Conservation (phyloP, 2,888 invertebrate species). For the Crioceris asparagi region DNA sequence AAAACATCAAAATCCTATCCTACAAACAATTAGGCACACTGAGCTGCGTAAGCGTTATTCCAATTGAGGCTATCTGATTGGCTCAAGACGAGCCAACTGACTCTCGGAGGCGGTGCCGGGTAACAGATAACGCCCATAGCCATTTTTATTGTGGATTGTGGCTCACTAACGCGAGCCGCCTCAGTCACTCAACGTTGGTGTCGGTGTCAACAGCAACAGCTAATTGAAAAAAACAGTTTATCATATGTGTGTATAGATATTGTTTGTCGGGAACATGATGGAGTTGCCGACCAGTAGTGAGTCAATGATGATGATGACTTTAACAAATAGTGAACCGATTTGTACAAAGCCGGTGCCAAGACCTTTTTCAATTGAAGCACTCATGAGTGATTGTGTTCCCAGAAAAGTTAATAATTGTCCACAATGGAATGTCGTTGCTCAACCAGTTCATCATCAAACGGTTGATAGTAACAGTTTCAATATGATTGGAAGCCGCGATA, state of each 20-base stretch:
- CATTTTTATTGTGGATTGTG: background rate
- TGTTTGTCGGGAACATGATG: constrained; percentile 16
- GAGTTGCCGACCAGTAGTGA: constrained; percentile 23
- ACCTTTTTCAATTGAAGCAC: constrained; percentile 52
- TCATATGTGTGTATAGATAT: background rate
- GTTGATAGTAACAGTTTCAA: constrained; percentile 11
- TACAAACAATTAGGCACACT: constrained; percentile 23
- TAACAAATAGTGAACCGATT: constrained; percentile 18
- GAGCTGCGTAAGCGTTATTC: constrained; percentile 14
- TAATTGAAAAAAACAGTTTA: background rate
- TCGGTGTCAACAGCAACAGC: background rate
- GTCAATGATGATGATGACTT: background rate
- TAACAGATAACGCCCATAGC: background rate
- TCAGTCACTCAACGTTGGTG: background rate
- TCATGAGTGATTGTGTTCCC: constrained; percentile 40
- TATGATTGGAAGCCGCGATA: constrained; percentile 24
- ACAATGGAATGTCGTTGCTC: constrained; percentile 17
- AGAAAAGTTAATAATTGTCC: constrained; percentile 20
- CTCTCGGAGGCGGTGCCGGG: constrained; percentile 20
- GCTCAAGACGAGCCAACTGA: constrained; percentile 17
- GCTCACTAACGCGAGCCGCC: too few species aligned
- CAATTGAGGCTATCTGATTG: constrained; percentile 18
- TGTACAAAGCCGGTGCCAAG: constrained; percentile 42
- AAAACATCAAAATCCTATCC: constrained; percentile 12
- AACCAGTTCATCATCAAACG: background rate